phyloP scores from a whole-genome alignment of 2,888 invertebrate genomes.

The Drosophila mettleri region DNA sequence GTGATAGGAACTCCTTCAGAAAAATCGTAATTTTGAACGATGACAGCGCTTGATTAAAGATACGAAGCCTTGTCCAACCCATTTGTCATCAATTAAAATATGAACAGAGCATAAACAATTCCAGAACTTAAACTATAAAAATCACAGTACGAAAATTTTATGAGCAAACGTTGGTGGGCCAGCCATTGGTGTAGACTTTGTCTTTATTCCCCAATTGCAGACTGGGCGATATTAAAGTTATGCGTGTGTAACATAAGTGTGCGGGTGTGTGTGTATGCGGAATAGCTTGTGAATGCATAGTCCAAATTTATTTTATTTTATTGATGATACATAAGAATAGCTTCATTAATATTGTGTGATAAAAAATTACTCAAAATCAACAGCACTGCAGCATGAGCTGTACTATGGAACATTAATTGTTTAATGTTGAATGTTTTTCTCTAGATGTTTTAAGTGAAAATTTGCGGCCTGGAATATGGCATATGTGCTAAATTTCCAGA shows the following conservation, averaged over 20 bases:
- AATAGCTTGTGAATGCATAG: background rate
- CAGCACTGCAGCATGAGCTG: too few species aligned
- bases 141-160: slow-evolving; percentile 32
- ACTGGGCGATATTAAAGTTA: background rate
- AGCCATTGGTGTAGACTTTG: slow-evolving; percentile 6
- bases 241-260: background rate
- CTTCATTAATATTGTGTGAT: too few species aligned
- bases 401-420: too few species aligned
- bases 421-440: too few species aligned
- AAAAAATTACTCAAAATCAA: too few species aligned
- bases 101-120: slow-evolving; percentile 11
- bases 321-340: too few species aligned
- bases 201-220: too few species aligned
- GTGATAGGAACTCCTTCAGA: slow-evolving; percentile 26
- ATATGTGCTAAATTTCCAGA: too few species aligned
- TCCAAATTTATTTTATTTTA: too few species aligned
- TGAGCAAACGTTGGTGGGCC: slow-evolving; percentile 25
- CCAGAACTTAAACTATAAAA: slow-evolving; percentile 36
- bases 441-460: too few species aligned
- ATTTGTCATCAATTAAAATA: slow-evolving; percentile 56
- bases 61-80: slow-evolving; percentile 19
- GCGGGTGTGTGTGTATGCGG: background rate
- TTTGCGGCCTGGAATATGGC: too few species aligned
- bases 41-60: slow-evolving; percentile 28
- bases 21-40: slow-evolving; percentile 31